Percentiles rank a stretch among this genome's conserved stretches.
These are phyloP conservation scores for Phyto melanocephala DNA, from an alignment of 2,888 invertebrate species.

Conservation along the genomic window DNA sequence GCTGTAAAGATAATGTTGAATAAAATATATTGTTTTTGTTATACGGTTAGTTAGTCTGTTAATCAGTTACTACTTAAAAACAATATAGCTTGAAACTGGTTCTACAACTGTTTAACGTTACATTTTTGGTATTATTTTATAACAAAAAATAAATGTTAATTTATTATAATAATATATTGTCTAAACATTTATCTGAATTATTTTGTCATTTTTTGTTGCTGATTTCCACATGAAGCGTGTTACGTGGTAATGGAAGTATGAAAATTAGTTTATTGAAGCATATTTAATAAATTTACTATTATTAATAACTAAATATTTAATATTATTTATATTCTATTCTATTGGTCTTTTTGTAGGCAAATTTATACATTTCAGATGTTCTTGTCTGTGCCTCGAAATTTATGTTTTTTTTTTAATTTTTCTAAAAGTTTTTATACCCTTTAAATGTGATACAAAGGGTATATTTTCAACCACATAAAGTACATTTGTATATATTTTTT, in stretches of 20 bases:
- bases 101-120: too few relatives aligned
- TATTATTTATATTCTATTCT: too few relatives aligned
- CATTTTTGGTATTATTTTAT: neutral
- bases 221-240: slow-evolving; percentile 2
- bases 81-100: neutral
- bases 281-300: slow-evolving; percentile 21
- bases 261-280: slow-evolving; percentile 34
- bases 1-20: slow-evolving; percentile 13
- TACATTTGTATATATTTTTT: too few relatives aligned
- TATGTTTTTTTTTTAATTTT: too few relatives aligned
- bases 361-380: too few relatives aligned
- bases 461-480: too few relatives aligned
- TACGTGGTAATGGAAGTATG: slow-evolving; percentile 11
- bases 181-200: slow-evolving; percentile 29
- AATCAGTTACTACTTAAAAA: slow-evolving; percentile 38
- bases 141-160: slow-evolving; percentile 19
- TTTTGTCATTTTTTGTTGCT: neutral
- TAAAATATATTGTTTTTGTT: slow-evolving; percentile 49
- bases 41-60: slow-evolving; percentile 41
- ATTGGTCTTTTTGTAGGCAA: too few relatives aligned
- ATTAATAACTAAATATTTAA: neutral
- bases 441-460: too few relatives aligned
- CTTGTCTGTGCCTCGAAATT: too few relatives aligned
- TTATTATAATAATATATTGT: neutral
- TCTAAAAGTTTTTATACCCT: too few relatives aligned